Base-by-base conservation (phyloP, 1,140 invertebrate species). In the Drosophila teissieri region DNA sequence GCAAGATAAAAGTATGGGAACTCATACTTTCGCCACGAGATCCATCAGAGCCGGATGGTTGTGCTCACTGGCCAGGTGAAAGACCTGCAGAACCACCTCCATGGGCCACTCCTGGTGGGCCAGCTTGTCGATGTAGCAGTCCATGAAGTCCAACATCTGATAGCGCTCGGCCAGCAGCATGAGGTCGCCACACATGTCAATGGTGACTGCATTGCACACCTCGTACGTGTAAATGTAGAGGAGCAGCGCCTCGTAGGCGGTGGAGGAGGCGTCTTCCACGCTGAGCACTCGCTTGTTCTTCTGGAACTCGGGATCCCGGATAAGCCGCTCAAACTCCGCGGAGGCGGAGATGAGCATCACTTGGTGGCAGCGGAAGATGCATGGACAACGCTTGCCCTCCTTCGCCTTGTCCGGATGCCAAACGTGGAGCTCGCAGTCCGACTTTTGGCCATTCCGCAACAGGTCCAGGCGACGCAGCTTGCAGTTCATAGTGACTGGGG, bases 211-310 rank as follows among this genome's bases (percentile, higher is more conserved):
- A 31, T 68, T 65, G 46, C 72, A 75, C 2, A 83, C 68, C 61
- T 88, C 82, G 51, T 85, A 82, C 15, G 81, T 86, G 45, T 88
- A 88, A 19, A 86, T 70, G 19, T 86, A 88, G 1, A 79, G 58
- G 22, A 88, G 54, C 12, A 88, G 17, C 0, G 69, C 60, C 14
- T 86, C 75, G 19, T 86, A 88, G 12, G 78, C 79, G 36, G 78
- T 58, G 5, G 79, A 67, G 0, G 67, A 73, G 15, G 82, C 82
- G 24, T 88, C 83, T 0, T 78, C 46, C 37, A 88, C 63, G 4
- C 7, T 17, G 7, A 88, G 63, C 0, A 85, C 15, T 0, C 31
- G 15, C 2, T 54, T 56, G 8, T 76, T 64, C 4, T 31, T 24
- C 12, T 51, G 17, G 27, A 86, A 86, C 0, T 74, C 51, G 2